Base-by-base conservation (phyloP, 2,113 vertebrate genomes). In the Pangasianodon hypophthalmus region DNA sequence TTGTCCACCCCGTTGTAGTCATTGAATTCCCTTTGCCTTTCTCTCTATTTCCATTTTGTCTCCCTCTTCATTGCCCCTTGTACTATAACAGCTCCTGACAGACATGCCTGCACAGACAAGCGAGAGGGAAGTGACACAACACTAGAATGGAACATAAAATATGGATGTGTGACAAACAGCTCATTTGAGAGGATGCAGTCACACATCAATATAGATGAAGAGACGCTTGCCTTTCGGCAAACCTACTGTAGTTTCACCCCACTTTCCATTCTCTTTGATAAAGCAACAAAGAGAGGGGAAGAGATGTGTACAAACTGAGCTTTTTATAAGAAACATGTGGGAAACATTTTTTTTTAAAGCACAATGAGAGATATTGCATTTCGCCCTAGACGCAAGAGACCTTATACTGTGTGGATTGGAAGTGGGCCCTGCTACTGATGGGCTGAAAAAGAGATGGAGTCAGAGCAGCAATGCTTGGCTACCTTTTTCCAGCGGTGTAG, bases 151-250 rank as follows among this genome's bases (percentile, higher is more conserved):
- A 84, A 46, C 81, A 73, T 88, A 54, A 88, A 88, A 88, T 60
- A 73, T 88, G 37, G 21, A 88, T 84, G 67, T 58, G 87, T 73
- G 88, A 88, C 88, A 58, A 88, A 88, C 79, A 75, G 88, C 64
- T 88, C 80, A 84, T 88, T 84, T 84, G 64, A 88, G 81, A 84
- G 54, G 52, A 60, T 84, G 60, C 67, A 84, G 81, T 46, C 67
- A 32, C 67, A 48, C 81, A 84, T 88, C 88, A 56, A 75, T 84
- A 58, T 73, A 84, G 67, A 73, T 73, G 52, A 88, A 84, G 46
- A 62, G 56, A 54, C 18, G 29, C 87, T 84, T 71, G 32, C 37
- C 64, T 84, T 32, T 32, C 24, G 6, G 54, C 8, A 69, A 67
- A 71, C 62, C 29, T 48, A 87, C 54, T 46, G 54, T 62, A 75